Evolutionary conservation across 2,888 invertebrate species (phyloP), one percentile per base, ranked within the genome.

Genomic region (Cheilosia soror): DNA sequence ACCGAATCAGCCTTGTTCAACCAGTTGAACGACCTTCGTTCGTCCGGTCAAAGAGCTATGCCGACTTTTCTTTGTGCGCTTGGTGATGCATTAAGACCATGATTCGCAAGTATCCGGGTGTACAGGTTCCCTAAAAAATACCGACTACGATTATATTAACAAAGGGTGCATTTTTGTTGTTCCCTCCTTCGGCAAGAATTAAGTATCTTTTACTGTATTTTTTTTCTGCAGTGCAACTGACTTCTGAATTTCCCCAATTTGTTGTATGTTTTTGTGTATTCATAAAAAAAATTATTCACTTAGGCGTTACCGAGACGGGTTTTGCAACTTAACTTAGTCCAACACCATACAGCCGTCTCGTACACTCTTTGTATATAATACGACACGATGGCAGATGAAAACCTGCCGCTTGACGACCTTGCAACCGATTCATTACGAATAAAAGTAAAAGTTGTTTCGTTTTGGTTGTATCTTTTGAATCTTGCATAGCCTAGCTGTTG

Each of bases 361-460:
- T 33, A 31, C 13, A 0, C 44, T 40, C 47, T 42, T 53, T 25
- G 29, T 49, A 73, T 9, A 4, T 37, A 11, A 4, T 37, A 11
- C 37, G 11, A 11, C 37, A 27, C 44, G 66, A 51, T 85, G 85
- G 81, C 81, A 85, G 85, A 85, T 85, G 85, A 62, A 85, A 85
- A 81, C 85, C 85, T 85, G 81, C 85, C 81, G 81, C 85, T 81
- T 62, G 91, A 90, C 90, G 91, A 91, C 91, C 91, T 91, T 91
- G 91, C 91, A 91, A 90, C 90, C 89, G 89, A 90, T 91, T 90
- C 89, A 88, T 88, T 88, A 77, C 84, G 81, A 85, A 85, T 77
- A 77, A 85, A 85, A 85, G 85, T 85, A 85, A 85, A 85, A 85
- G 85, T 81, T 85, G 85, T 85, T 85, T 85, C 62, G 72, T 68